These are phyloP conservation scores for Callipepla squamata DNA, from an alignment of 2,113 vertebrate genomes.

Conservation along the genomic window DNA sequence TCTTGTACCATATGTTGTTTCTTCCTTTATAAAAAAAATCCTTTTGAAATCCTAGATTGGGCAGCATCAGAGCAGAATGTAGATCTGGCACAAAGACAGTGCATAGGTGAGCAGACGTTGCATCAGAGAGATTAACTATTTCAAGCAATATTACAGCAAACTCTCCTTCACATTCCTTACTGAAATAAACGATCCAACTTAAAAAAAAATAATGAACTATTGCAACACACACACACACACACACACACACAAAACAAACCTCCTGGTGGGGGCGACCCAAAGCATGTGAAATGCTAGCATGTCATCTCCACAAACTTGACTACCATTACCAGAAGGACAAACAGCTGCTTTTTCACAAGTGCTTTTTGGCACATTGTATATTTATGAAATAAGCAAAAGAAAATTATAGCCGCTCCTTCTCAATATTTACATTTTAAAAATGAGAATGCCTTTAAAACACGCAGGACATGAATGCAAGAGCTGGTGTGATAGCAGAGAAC, in stretches of 20 bases:
- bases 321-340: constrained; percentile 40
- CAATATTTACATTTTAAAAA: constrained; percentile 77
- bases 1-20: constrained; percentile 74
- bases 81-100: constrained; percentile 15
- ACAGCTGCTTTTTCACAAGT: constrained; percentile 37
- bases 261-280: background rate
- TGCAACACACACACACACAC: background rate
- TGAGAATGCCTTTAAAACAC: constrained; percentile 76
- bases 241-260: background rate
- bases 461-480: constrained; percentile 75
- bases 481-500: constrained; percentile 81
- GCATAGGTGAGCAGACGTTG: constrained; percentile 31
- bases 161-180: background rate
- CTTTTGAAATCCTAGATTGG: constrained; percentile 68
- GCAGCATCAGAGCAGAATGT: constrained; percentile 41
- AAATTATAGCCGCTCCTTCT: constrained; percentile 70
- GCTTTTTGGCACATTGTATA: constrained; percentile 50
- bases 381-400: constrained; percentile 70
- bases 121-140: background rate
- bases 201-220: constrained; percentile 5
- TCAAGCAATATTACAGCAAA: background rate
- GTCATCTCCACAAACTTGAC: constrained; percentile 25
- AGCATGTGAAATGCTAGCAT: background rate
- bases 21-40: constrained; percentile 65
- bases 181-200: constrained; percentile 15